Evolutionary conservation across 2,113 vertebrate genomes (phyloP).

Genomic region (Ifrita kowaldi): DNA sequence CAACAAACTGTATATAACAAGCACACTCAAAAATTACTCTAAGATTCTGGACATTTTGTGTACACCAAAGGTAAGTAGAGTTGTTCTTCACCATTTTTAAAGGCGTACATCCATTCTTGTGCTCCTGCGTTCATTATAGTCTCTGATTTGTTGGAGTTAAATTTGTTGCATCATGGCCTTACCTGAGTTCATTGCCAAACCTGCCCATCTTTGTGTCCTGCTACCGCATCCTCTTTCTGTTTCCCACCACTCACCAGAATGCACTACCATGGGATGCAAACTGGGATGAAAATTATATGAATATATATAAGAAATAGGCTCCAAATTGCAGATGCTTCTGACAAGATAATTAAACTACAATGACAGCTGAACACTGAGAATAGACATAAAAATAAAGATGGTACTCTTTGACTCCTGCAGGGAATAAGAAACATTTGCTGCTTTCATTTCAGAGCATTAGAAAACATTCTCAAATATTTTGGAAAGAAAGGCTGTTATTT

Average conservation of each 20-base stretch:
- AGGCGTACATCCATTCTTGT: neutral
- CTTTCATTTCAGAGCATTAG: constrained; percentile 9
- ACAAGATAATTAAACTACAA: constrained; percentile 8
- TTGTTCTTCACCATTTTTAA: neutral
- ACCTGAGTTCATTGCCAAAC: neutral
- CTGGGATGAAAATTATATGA: neutral
- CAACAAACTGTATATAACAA: neutral
- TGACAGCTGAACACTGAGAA: neutral
- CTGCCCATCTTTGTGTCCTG: neutral
- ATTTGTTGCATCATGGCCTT: neutral
- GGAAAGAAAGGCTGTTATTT: neutral
- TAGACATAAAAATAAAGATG: constrained; percentile 2
- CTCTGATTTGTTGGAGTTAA: neutral
- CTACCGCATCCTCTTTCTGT: neutral
- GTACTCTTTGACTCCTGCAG: neutral
- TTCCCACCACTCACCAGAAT: neutral
- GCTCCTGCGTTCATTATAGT: neutral
- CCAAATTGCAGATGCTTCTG: neutral
- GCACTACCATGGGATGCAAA: neutral
- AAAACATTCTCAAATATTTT: constrained; percentile 45
- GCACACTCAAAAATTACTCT: neutral
- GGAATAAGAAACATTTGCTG: constrained; percentile 21
- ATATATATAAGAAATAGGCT: neutral
- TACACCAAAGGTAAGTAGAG: neutral
- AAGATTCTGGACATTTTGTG: neutral